Evolutionary conservation across 2,113 vertebrate genomes (phyloP).

Genomic region (Pyxicephalus adspersus): DNA sequence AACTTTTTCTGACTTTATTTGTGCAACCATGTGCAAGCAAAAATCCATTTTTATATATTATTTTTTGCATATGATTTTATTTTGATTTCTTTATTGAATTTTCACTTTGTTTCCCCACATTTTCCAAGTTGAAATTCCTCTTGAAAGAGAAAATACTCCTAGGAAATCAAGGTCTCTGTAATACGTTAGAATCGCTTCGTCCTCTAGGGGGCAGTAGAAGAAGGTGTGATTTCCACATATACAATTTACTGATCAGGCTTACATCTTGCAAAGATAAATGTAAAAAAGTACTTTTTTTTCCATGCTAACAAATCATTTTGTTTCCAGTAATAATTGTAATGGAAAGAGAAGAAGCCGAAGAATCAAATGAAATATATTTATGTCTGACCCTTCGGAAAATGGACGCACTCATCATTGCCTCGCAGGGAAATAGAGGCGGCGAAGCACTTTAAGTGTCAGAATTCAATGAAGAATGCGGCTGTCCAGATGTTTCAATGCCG

Average conservation of each 20-base stretch:
- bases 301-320: neutral
- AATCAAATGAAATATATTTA: neutral
- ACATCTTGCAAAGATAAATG: too few species aligned
- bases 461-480: conserved; percentile 13
- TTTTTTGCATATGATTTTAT: too few species aligned
- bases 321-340: conserved; percentile 33
- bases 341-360: neutral
- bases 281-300: too few species aligned
- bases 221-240: neutral
- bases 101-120: too few species aligned
- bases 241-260: neutral
- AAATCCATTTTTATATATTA: too few species aligned
- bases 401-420: neutral
- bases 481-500: neutral
- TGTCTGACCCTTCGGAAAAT: neutral
- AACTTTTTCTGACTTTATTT: too few species aligned
- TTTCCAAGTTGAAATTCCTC: too few species aligned
- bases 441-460: conserved; percentile 40
- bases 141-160: too few species aligned
- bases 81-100: too few species aligned
- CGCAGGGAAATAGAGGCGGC: neutral
- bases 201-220: neutral
- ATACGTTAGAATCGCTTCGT: neutral
- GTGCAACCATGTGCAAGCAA: too few species aligned
- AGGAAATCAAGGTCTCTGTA: neutral